Conservation (phyloP, 2,797 vertebrate species). For the Sitta carolinensis region DNA sequence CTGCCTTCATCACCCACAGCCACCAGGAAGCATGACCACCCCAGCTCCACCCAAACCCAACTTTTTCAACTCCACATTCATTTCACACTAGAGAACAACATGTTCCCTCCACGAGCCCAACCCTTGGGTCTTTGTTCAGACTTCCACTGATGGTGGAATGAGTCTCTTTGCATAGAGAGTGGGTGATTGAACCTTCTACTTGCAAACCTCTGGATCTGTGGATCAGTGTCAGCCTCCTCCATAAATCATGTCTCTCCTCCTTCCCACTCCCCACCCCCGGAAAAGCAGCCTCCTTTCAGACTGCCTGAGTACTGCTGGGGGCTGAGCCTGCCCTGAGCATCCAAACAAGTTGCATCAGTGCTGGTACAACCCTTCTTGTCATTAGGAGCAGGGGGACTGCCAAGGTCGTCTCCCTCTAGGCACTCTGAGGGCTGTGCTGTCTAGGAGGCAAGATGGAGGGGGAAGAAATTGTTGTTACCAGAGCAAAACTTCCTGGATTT, state of each 20-base stretch:
- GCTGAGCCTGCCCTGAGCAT: neutral
- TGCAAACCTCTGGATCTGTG: neutral
- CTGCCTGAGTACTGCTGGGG: neutral
- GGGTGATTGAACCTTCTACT: slow-evolving; percentile 35
- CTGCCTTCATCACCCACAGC: neutral
- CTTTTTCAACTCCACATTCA: neutral
- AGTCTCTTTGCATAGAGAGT: slow-evolving; percentile 49
- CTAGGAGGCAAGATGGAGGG: neutral
- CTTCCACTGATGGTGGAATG: neutral
- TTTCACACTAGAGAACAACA: slow-evolving; percentile 8
- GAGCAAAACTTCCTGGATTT: slow-evolving; percentile 39
- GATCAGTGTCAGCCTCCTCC: neutral
- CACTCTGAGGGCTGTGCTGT: neutral
- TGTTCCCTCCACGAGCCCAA: slow-evolving; percentile 19
- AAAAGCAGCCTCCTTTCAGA: slow-evolving; percentile 16
- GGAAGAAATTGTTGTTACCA: neutral
- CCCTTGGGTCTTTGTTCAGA: slow-evolving; percentile 40
- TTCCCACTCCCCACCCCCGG: neutral
- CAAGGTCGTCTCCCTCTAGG: neutral
- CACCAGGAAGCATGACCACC: neutral
- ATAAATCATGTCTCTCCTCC: neutral
- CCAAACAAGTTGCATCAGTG: neutral
- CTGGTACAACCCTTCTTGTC: neutral
- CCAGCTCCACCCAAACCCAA: neutral
- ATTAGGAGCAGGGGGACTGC: neutral